Evolutionary conservation across 2,113 vertebrate species (phyloP).

Genomic region (Pteruthius melanotis): DNA sequence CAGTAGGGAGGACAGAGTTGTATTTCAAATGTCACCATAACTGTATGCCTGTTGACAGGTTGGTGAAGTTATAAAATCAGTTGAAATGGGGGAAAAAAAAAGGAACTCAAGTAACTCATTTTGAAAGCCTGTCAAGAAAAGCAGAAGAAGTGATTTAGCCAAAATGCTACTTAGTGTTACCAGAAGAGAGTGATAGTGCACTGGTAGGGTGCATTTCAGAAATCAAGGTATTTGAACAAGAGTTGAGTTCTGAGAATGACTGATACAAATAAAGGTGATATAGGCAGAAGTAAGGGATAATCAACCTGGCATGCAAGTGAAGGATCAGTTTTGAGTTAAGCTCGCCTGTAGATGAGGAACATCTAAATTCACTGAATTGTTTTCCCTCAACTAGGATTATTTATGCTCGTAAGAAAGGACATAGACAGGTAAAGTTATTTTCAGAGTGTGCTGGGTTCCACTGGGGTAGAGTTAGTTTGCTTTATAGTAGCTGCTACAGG

Average conservation of each 20-base stretch:
- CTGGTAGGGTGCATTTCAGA: neutral
- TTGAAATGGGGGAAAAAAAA: neutral
- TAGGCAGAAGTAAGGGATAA: neutral
- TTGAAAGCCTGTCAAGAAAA: neutral
- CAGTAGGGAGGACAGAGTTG: neutral
- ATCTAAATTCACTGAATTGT: neutral
- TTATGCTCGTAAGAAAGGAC: neutral
- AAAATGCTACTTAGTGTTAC: neutral
- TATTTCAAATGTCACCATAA: neutral
- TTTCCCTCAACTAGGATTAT: neutral
- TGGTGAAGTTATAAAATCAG: neutral
- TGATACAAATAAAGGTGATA: neutral
- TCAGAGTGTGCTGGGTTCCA: neutral
- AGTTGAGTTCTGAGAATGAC: neutral
- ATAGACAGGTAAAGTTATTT: neutral
- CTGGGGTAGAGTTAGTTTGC: neutral
- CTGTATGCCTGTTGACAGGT: neutral
- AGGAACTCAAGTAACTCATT: accelerated
- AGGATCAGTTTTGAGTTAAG: neutral
- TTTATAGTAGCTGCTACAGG: neutral
- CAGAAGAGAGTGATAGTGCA: neutral
- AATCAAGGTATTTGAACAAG: neutral
- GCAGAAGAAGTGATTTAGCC: neutral
- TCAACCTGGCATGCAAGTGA: accelerated
- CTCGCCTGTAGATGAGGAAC: neutral